phyloP scores from a whole-genome alignment of 2,113 vertebrate genomes.

The Calidris pygmaea region DNA sequence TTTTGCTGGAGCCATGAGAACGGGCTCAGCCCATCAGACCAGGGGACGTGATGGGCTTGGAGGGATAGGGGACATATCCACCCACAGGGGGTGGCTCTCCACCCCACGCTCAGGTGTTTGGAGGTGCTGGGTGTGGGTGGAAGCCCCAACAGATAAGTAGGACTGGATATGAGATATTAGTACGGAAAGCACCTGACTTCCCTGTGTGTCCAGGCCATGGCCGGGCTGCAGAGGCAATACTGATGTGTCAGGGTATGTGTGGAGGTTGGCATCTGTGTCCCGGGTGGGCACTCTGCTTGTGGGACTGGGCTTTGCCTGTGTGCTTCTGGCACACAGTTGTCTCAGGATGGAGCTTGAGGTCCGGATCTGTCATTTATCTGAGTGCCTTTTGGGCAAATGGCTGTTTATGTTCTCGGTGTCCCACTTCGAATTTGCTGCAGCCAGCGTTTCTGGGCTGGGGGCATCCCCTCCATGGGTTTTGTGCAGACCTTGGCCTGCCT shows the following conservation, averaged over 20 bases:
- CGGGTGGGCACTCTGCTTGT: rapidly evolving
- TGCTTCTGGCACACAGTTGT: background rate
- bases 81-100: background rate
- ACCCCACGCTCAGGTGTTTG: rapidly evolving
- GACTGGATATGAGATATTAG: background rate
- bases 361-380: background rate
- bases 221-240: rapidly evolving
- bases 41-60: rapidly evolving
- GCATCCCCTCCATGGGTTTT: rapidly evolving
- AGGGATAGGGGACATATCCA: background rate
- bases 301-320: background rate
- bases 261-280: background rate
- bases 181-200: background rate
- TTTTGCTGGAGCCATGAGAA: background rate
- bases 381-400: background rate
- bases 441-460: background rate
- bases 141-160: background rate
- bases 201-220: background rate
- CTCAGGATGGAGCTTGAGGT: background rate
- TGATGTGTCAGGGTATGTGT: rapidly evolving
- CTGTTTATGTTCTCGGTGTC: background rate
- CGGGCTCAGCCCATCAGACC: background rate
- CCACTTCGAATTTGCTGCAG: background rate
- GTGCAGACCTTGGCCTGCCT: background rate
- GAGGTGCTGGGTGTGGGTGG: background rate